Percentiles rank a stretch among this genome's conserved stretches.
These are phyloP conservation scores for Antechinus flavipes DNA, from an alignment of 2,113 vertebrate species.

Conservation along the genomic window DNA sequence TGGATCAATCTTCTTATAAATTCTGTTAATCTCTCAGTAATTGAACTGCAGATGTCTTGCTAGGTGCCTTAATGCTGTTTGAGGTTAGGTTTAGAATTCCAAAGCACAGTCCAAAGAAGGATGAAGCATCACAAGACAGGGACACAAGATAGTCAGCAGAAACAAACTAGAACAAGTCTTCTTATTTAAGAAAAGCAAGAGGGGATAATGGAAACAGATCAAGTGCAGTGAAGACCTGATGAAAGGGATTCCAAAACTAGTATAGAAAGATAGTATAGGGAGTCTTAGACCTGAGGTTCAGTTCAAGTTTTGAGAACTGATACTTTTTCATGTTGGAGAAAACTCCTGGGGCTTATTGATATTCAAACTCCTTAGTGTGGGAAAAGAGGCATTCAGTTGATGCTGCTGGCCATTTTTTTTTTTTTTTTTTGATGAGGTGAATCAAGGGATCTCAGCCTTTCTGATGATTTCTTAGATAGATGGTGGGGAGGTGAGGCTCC, in stretches of 20 bases:
- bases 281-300: not conserved
- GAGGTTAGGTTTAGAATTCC: not conserved
- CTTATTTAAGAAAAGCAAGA: not conserved
- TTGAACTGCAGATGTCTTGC: not conserved
- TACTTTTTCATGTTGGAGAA: not conserved
- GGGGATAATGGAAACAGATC: not conserved
- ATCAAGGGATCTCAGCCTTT: not conserved
- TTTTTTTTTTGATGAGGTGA: not conserved
- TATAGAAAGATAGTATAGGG: not conserved
- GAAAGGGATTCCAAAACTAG: not conserved
- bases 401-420: not conserved
- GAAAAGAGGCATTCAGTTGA: not conserved
- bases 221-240: not conserved
- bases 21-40: not conserved
- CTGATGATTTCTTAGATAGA: not conserved
- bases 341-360: not conserved
- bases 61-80: not conserved
- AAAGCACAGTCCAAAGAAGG: not conserved
- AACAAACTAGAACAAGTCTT: not conserved
- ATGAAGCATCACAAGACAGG: not conserved
- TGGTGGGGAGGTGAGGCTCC: not conserved
- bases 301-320: not conserved
- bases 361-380: not conserved
- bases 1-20: not conserved
- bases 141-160: not conserved